Base-by-base conservation (phyloP, 2,888 invertebrate genomes). In the Brachylomia viminalis region DNA sequence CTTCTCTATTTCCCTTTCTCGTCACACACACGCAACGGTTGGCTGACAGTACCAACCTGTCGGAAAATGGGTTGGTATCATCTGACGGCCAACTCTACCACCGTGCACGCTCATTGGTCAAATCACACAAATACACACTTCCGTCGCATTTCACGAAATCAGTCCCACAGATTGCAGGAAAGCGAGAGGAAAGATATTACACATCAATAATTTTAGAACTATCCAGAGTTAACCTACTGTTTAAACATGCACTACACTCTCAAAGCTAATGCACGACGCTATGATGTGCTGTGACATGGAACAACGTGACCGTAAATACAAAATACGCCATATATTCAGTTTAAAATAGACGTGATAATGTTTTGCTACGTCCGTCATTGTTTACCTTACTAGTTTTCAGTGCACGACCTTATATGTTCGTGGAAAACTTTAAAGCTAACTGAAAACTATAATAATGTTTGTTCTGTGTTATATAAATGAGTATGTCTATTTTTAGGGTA, bases 241-340 rank as follows among this genome's bases (percentile, higher is more conserved):
- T 67, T 47, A 27, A 68, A 68, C 15, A 56, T 70, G 13, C 0
- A 56, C 59, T 77, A 59, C 23, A 10, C 13, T 49, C 47, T 67
- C 72, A 70, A 54, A 81, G 72, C 76, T 79, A 85, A 82, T 87
- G 70, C 68, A 84, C 54, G 70, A 49, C 33, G 74, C 54, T 79
- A 72, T 76, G 70, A 76, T 76, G 74, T 77, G 62, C 69, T 58
- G 62, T 76, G 73, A 77, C 77, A 86, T 75, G 79, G 62, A 82
- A 79, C 78, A 73, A 73, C 77, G 77, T 80, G 74, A 71, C 84
- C 84, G 68, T 80, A 84, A 77, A 84, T 68, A 83, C 83, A 78
- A 86, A 84, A 83, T 74, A 70, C 45, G 59, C 72, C 75, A 73
- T 86, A 68, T 83, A 86, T 83, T 73, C 42, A 52, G 65, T 74